Base-by-base conservation (phyloP, 2,113 vertebrate genomes). In the Brachyhypopomus gauderio region DNA sequence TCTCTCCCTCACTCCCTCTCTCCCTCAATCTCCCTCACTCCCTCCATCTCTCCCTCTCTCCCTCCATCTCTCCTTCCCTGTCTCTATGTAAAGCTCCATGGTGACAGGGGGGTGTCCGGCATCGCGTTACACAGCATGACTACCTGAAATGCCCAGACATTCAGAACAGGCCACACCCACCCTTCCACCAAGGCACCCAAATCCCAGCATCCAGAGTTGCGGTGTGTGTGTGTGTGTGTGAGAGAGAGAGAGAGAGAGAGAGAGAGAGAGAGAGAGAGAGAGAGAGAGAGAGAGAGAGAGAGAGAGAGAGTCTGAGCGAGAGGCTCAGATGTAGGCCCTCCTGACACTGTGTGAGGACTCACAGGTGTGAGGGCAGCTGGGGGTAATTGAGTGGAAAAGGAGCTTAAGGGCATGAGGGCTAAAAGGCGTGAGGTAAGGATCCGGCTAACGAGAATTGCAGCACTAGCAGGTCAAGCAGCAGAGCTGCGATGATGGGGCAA, bases 301-400 rank as follows among this genome's bases (percentile, higher is more conserved):
- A 25, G 45, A 36, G 23, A 56, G 41, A 25, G 25, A 12, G 20
- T 59, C 30, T 2, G n/a, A 22, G 52, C 45, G 45, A 59, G 45
- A 41, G 78, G n/a, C n/a, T 17, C 14, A 16, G 16, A n/a, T 20
- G 9, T 41, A 19, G 9, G 9, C 22, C 25, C 41, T 27, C 27
- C 16, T 36, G 45, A 16, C 45, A n/a, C 25, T 67, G 55, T 72
- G 36, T 22, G 30, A 79, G 45, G 56, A 62, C 56, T 86, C 81
- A 74, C 83, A 87, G 87, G 83, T 86, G 75, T 86, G 83, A 86
- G 71, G 82, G 85, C 77, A 64, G 74, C 85, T 86, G 77, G 59
- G 78, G 58, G 75, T 87, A 83, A 87, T 89, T 86, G 80, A 27
- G 83, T 73, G 83, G 84, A 85, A 83, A 83, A 75, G 85, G 86